Evolutionary conservation across 2,888 invertebrate species (phyloP).

Genomic region (Cephus runcator): DNA sequence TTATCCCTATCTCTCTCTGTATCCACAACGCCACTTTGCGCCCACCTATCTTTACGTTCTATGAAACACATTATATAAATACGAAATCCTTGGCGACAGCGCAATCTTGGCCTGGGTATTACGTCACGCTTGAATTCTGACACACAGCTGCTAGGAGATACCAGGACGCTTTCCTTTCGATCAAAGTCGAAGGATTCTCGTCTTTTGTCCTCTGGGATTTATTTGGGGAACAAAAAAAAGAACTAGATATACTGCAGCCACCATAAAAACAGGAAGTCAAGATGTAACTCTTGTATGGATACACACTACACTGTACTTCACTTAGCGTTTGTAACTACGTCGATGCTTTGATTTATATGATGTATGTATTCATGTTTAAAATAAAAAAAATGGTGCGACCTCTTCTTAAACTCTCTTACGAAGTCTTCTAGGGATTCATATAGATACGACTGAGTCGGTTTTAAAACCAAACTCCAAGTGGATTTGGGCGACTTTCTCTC

Average conservation of each 20-base stretch:
- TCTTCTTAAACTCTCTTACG: not conserved
- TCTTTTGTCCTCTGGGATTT: conserved; percentile 11
- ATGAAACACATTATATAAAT: conserved; percentile 35
- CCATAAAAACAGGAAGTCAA: not conserved
- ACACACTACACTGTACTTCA: not conserved
- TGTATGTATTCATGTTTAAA: not conserved
- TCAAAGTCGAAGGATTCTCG: conserved; percentile 16
- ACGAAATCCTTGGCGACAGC: conserved; percentile 34
- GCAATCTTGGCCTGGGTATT: conserved; percentile 28
- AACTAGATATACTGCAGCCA: not conserved
- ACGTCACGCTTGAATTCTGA: conserved; percentile 23
- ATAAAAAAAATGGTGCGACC: not conserved
- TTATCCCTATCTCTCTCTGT: not conserved
- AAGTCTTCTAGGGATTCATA: not conserved
- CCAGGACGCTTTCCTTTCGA: conserved; percentile 3
- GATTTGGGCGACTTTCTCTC: conserved; percentile 40
- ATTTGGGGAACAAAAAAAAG: conserved; percentile 33
- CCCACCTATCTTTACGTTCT: conserved; percentile 32
- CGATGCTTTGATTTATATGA: not conserved
- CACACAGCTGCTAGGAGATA: not conserved
- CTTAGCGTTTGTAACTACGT: not conserved
- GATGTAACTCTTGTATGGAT: not conserved
- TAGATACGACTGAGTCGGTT: conserved; percentile 38
- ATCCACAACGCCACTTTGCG: conserved; percentile 13
- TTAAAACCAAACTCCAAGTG: conserved; percentile 57